These are phyloP conservation scores for Calephelis perditalis DNA, from an alignment of 2,888 invertebrate genomes.

Conservation along the genomic window DNA sequence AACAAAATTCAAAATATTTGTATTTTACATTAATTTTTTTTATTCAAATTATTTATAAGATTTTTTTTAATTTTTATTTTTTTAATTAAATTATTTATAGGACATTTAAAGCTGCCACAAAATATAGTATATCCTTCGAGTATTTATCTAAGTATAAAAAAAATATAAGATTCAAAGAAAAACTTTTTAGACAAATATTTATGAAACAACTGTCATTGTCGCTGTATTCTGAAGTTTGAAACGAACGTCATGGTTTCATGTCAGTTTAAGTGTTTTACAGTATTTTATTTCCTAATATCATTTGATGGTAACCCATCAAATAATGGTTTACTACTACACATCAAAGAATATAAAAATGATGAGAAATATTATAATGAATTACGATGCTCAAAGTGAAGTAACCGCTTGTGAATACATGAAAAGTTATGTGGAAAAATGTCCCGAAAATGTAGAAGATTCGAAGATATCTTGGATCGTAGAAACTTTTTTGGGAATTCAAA, in stretches of 20 bases:
- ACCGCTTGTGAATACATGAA: constrained; percentile 63
- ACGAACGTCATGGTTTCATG: constrained; percentile 20
- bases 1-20: too few relatives aligned
- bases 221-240: constrained; percentile 28
- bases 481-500: constrained; percentile 56
- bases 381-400: constrained; percentile 40
- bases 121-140: too few relatives aligned
- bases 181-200: too few relatives aligned
- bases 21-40: too few relatives aligned
- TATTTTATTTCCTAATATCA: constrained; percentile 37
- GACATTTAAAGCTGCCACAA: too few relatives aligned
- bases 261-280: constrained; percentile 34
- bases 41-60: too few relatives aligned
- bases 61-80: too few relatives aligned
- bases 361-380: constrained; percentile 53
- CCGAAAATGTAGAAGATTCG: constrained; percentile 47
- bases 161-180: too few relatives aligned
- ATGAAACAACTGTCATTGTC: constrained; percentile 39
- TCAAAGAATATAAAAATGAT: constrained; percentile 60
- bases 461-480: constrained; percentile 63
- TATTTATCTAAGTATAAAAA: too few relatives aligned
- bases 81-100: too few relatives aligned
- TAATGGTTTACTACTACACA: constrained; percentile 65
- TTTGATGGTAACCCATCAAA: constrained; percentile 17
- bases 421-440: constrained; percentile 55